Evolutionary conservation across 2,113 vertebrate genomes (phyloP).

Genomic region (Nicator chloris): DNA sequence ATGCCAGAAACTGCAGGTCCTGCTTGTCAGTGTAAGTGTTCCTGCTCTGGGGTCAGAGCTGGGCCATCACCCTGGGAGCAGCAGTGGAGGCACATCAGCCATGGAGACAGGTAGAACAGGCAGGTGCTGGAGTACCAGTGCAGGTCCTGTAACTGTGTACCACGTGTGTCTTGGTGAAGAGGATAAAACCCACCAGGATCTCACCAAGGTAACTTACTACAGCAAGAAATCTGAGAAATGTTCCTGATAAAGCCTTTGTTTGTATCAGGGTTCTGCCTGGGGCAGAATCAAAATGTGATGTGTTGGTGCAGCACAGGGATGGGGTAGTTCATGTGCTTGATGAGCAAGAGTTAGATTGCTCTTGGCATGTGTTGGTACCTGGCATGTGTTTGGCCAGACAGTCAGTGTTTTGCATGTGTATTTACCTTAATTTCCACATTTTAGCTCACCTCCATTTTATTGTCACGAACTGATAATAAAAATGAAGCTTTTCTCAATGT

Average conservation of each 20-base stretch:
- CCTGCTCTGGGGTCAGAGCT: neutral
- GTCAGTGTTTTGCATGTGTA: neutral
- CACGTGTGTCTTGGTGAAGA: accelerated
- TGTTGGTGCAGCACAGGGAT: neutral
- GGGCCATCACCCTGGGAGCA: neutral
- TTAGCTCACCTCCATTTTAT: neutral
- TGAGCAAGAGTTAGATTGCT: neutral
- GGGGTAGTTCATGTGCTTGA: neutral
- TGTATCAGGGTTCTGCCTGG: neutral
- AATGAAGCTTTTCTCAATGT: neutral
- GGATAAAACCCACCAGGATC: neutral
- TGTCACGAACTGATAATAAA: neutral
- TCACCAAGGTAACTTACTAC: neutral
- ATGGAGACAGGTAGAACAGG: neutral
- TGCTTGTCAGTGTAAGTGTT: neutral
- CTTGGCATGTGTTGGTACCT: neutral
- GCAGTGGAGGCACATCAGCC: neutral
- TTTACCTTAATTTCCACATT: neutral
- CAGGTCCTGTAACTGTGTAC: neutral
- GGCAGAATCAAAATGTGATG: neutral
- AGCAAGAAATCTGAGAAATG: neutral
- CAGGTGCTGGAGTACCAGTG: neutral
- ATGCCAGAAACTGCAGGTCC: neutral
- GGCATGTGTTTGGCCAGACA: neutral
- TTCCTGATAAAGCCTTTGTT: neutral